Conservation (phyloP, 2,888 invertebrate species). For the Lochmaea capreae region DNA sequence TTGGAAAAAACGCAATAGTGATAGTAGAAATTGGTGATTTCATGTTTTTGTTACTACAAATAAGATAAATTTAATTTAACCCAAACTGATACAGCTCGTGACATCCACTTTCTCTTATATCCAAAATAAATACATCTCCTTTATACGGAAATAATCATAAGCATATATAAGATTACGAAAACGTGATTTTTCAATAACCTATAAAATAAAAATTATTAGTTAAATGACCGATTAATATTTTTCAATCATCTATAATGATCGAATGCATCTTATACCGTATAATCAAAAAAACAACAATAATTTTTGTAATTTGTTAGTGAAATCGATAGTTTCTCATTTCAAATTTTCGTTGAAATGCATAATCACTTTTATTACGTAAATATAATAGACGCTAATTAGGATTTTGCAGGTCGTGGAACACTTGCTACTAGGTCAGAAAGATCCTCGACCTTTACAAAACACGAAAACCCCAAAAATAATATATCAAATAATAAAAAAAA, state of each 20-base stretch:
- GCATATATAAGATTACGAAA: neutral
- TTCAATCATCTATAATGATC: neutral
- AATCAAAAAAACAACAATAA: neutral
- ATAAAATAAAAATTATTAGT: neutral
- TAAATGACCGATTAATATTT: neutral
- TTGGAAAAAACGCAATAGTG: neutral
- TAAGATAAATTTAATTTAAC: constrained; percentile 4
- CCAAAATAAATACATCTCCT: neutral
- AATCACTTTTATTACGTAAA: neutral
- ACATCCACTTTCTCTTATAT: neutral
- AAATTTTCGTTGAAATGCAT: neutral
- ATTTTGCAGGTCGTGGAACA: neutral
- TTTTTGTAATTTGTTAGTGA: neutral
- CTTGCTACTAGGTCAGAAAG: neutral
- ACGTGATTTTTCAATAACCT: neutral
- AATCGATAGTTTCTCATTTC: neutral
- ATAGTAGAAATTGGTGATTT: neutral
- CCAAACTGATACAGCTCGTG: neutral
- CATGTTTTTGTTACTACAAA: neutral
- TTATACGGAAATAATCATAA: neutral
- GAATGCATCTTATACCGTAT: neutral
- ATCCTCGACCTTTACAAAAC: neutral
- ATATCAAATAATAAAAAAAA: no score
- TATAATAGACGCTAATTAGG: neutral
- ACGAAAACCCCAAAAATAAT: neutral